Conservation (phyloP, 2,113 vertebrate genomes). For the Tapirus terrestris region DNA sequence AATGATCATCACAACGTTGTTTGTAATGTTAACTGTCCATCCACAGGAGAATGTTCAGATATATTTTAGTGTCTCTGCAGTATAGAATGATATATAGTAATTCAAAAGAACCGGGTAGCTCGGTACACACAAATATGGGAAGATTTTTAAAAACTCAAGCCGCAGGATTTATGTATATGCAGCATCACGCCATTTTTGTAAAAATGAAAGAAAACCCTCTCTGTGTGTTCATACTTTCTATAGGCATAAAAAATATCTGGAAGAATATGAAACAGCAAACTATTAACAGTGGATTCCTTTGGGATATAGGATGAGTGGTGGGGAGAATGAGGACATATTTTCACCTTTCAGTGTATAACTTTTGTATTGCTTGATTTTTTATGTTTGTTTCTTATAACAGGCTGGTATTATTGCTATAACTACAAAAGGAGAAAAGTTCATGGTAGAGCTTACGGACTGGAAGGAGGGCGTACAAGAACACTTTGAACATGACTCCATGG, state of each 20-base stretch:
- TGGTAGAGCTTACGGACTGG: neutral
- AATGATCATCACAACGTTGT: neutral
- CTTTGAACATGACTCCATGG: neutral
- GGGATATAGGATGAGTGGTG: neutral
- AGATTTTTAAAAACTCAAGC: neutral
- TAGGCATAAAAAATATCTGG: neutral
- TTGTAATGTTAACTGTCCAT: neutral
- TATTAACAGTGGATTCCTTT: neutral
- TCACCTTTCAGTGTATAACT: neutral
- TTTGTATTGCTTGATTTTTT: neutral
- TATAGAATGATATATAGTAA: neutral
- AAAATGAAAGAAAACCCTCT: neutral
- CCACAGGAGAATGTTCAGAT: neutral
- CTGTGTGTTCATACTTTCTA: neutral
- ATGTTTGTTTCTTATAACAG: neutral
- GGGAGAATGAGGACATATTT: neutral
- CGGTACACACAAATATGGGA: neutral
- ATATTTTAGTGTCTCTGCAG: neutral
- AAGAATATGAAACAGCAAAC: neutral
- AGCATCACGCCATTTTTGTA: neutral
- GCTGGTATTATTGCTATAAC: neutral
- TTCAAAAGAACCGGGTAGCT: neutral
- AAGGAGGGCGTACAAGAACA: neutral
- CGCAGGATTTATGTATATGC: neutral
- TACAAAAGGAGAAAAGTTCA: slow-evolving; percentile 1